A percentile compares a stretch with the other conserved stretches of the same genome.
Conservation (phyloP, 2,113 vertebrate genomes). For the Colius striatus region DNA sequence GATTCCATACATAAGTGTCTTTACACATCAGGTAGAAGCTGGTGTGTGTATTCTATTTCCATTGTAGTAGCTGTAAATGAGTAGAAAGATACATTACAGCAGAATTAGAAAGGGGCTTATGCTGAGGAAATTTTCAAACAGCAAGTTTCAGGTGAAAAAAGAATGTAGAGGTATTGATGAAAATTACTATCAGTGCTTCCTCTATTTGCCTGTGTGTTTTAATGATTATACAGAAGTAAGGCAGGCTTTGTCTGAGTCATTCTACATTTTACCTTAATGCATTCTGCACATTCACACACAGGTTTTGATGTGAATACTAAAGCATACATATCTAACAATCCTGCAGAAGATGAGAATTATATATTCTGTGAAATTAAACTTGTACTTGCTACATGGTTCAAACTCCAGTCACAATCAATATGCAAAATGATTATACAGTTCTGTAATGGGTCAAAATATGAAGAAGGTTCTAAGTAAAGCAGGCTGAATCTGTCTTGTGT, state of each 20-base stretch:
- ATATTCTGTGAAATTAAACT: neutral
- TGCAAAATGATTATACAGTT: neutral
- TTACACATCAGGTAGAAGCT: neutral
- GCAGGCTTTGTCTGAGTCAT: neutral
- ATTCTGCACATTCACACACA: neutral
- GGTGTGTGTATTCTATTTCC: neutral
- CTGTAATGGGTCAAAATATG: neutral
- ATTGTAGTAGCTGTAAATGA: neutral
- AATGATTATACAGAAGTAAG: neutral
- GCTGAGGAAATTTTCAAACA: neutral
- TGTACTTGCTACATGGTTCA: neutral
- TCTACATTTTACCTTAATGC: neutral
- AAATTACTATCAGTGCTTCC: neutral
- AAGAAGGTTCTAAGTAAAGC: neutral
- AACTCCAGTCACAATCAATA: neutral
- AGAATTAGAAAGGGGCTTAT: neutral
- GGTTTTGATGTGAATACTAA: neutral
- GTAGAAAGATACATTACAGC: neutral
- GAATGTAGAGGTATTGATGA: neutral
- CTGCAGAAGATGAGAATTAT: neutral
- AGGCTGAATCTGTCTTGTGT: neutral
- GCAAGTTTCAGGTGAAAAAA: neutral
- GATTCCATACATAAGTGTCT: neutral
- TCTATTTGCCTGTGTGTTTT: neutral
- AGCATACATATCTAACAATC: neutral